A percentile compares a stretch with the other conserved stretches of the same genome.
phyloP scores from a whole-genome alignment of 2,113 vertebrate species.

The Loxodonta africana region DNA sequence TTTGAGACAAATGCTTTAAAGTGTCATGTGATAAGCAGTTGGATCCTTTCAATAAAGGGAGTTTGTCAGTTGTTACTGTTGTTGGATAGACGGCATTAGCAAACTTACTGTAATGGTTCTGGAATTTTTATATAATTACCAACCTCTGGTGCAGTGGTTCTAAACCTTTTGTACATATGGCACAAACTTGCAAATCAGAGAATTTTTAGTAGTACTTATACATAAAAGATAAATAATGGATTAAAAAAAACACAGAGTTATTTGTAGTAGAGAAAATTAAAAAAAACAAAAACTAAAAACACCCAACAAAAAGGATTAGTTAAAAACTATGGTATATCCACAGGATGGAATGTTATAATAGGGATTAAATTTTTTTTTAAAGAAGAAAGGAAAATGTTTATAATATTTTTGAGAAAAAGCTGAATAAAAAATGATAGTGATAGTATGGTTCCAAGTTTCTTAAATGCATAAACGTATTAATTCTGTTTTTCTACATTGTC shows the following conservation, averaged over 20 bases:
- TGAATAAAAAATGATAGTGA: not conserved
- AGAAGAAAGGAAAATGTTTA: not conserved
- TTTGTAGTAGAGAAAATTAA: constrained; percentile 11
- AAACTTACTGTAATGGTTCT: not conserved
- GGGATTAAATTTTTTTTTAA: not conserved
- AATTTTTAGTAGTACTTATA: not conserved
- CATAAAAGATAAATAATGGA: not conserved
- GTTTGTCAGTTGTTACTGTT: not conserved
- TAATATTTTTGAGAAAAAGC: not conserved
- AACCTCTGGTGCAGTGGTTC: not conserved
- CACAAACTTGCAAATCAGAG: not conserved
- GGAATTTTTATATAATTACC: not conserved
- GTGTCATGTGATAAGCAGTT: not conserved
- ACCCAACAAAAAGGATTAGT: not conserved
- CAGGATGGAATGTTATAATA: not conserved
- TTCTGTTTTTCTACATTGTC: not conserved
- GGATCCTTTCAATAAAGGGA: not conserved
- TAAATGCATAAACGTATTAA: not conserved
- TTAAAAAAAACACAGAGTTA: not conserved
- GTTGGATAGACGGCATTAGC: not conserved
- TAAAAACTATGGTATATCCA: not conserved
- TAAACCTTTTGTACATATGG: not conserved
- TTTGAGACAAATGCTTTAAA: not conserved
- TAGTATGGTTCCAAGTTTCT: not conserved
- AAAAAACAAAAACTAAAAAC: constrained; percentile 8